These are phyloP conservation scores for Penaeus vannamei DNA, from an alignment of 1,140 invertebrate species.

Conservation along the genomic window DNA sequence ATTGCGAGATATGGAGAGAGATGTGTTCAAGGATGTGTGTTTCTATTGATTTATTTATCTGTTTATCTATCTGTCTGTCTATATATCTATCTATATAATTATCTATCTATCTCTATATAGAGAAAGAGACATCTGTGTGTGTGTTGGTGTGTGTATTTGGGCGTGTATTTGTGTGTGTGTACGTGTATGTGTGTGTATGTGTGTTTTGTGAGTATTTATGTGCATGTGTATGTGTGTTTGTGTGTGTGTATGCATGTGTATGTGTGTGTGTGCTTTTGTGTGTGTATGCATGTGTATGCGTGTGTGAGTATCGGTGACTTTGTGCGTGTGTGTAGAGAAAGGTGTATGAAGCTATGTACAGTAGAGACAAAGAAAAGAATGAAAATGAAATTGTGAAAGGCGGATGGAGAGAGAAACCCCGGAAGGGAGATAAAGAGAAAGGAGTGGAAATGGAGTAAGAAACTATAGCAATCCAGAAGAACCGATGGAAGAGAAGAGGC, in stretches of 20 bases:
- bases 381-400: too few species aligned
- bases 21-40: not conserved
- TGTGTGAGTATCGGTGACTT: not conserved
- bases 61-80: constrained; percentile 1
- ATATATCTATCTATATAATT: constrained; percentile 23
- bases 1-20: too few species aligned
- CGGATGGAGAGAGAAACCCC: too few species aligned
- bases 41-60: not conserved
- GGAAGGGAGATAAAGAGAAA: too few species aligned
- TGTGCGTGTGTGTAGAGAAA: not conserved
- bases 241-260: not conserved
- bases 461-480: too few species aligned
- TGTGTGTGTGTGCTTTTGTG: not conserved
- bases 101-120: constrained; percentile 22
- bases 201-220: not conserved
- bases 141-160: not conserved
- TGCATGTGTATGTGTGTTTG: not conserved
- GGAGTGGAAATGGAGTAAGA: too few species aligned
- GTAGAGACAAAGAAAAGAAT: too few species aligned
- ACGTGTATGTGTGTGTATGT: not conserved
- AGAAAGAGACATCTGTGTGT: not conserved
- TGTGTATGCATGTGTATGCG: too few species aligned
- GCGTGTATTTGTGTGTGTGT: constrained; percentile 6
- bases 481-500: too few species aligned
- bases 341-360: too few species aligned